These are phyloP conservation scores for Podarcis siculus DNA, from an alignment of 2,797 vertebrate genomes.

Conservation along the genomic window DNA sequence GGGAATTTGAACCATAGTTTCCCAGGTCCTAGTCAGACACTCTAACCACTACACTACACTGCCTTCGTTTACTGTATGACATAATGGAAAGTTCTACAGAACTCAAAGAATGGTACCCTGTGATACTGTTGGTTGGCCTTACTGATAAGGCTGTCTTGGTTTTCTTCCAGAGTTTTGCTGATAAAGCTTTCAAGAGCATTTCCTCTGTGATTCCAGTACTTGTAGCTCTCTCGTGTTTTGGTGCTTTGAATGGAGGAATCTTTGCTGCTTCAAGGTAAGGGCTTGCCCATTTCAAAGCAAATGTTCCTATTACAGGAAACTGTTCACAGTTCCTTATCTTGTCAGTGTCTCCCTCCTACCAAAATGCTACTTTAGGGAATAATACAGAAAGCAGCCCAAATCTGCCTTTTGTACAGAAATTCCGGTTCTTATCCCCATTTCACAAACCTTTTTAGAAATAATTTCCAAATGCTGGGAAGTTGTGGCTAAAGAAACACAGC, in stretches of 20 bases:
- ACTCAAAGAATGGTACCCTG: too few relatives aligned
- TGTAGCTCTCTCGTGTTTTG: constrained; percentile 52
- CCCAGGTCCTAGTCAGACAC: too few relatives aligned
- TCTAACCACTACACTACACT: too few relatives aligned
- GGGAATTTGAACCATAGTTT: too few relatives aligned
- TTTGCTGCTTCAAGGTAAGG: constrained; percentile 53
- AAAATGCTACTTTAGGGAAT: background rate
- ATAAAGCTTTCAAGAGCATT: constrained; percentile 40
- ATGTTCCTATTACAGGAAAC: too few relatives aligned
- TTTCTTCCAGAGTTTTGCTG: constrained; percentile 43
- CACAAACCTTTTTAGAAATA: background rate
- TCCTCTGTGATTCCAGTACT: constrained; percentile 49
- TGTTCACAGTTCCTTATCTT: background rate
- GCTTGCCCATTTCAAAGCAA: background rate
- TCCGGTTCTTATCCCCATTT: background rate
- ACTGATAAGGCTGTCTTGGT: background rate
- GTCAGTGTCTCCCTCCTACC: background rate
- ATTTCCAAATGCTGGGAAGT: background rate
- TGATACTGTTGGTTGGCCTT: too few relatives aligned
- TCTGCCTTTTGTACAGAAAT: background rate
- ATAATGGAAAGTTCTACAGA: too few relatives aligned
- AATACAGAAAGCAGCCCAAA: background rate
- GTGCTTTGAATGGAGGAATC: constrained; percentile 38
- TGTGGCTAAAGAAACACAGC: background rate
- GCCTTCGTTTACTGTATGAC: too few relatives aligned